A percentile compares a stretch with the other conserved stretches of the same genome.
Conservation (phyloP, 1,140 invertebrate genomes). For the Melitaea cinxia region DNA sequence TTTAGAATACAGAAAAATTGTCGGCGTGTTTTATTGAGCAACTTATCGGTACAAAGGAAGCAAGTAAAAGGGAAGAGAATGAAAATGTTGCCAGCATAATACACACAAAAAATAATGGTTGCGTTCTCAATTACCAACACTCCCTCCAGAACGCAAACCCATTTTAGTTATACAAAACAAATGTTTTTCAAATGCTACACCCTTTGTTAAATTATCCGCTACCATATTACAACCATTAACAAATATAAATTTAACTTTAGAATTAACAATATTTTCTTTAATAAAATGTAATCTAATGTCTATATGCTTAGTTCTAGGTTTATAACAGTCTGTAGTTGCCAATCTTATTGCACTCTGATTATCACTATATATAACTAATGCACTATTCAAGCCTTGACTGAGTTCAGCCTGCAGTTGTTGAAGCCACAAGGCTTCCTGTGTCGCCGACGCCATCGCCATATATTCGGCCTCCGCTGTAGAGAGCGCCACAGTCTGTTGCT, state of each 20-base stretch:
- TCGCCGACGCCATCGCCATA: neutral
- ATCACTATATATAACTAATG: neutral
- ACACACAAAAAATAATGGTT: too few species aligned
- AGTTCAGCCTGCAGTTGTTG: conserved; percentile 2
- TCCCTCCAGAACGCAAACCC: too few species aligned
- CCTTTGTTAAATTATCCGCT: conserved; percentile 47
- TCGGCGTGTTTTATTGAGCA: too few species aligned
- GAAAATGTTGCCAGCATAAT: too few species aligned
- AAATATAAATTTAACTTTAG: conserved; percentile 43
- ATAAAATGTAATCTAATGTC: conserved; percentile 50
- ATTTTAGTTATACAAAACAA: too few species aligned
- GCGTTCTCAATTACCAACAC: too few species aligned
- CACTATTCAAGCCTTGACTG: too few species aligned
- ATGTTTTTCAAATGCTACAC: neutral
- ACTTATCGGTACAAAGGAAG: too few species aligned
- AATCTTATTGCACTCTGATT: conserved; percentile 12
- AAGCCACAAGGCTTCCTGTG: conserved; percentile 2
- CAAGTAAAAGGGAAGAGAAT: too few species aligned
- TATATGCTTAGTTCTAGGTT: conserved; percentile 48
- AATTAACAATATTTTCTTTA: conserved; percentile 42
- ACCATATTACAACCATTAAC: conserved; percentile 40
- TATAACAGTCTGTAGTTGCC: neutral
- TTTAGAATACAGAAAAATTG: too few species aligned
- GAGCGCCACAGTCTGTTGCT: conserved; percentile 5
- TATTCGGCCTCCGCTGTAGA: conserved; percentile 6